Evolutionary conservation across 2,113 vertebrate genomes (phyloP), one percentile per base, ranked within the genome.

Genomic region (Scolopax mira): DNA sequence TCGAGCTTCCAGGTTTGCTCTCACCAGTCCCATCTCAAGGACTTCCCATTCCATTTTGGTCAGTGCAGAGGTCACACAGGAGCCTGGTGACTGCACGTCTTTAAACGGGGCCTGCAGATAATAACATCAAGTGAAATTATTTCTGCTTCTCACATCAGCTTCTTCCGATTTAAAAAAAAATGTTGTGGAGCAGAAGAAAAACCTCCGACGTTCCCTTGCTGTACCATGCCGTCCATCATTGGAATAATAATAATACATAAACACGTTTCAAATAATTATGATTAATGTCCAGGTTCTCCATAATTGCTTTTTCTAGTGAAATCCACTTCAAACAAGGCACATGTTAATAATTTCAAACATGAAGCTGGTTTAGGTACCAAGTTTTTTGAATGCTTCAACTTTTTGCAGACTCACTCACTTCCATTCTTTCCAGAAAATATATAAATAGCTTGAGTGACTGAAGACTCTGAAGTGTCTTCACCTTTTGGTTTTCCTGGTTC

Each of bases 171-270:
- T 21, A 6, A 33, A 79, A 66, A 13, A 8, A 62, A 11, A 8
- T 11, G 30, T 44, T 39, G 1, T 35, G 54, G 70, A 66, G 81
- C 78, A 94, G 84, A 39, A 37, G n/a, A 46, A 70, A 70, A n/a
- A 3, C 6, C 67, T 35, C 57, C 85, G 88, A 7, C 37, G 6
- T 39, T 22, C 12, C 41, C 28, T 33, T 10, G 25, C 51, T 85
- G 58, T 16, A 18, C 35, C 3, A 0, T 11, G 44, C 54, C 0
- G 0, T 14, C 75, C 23, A 1, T 11, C 89, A 85, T 60, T 6
- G 58, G 55, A 67, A n/a, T 60, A 35, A 62, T 60, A 35, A 62
- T 2, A 39, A 66, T 1, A 22, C 25, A 55, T 7, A 18, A 72
- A 48, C 44, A 4, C 6, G 5, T 55, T 58, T 61, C 80, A 23